These are phyloP conservation scores for Gibbula magus DNA, from an alignment of 2,888 invertebrate species.

Conservation along the genomic window DNA sequence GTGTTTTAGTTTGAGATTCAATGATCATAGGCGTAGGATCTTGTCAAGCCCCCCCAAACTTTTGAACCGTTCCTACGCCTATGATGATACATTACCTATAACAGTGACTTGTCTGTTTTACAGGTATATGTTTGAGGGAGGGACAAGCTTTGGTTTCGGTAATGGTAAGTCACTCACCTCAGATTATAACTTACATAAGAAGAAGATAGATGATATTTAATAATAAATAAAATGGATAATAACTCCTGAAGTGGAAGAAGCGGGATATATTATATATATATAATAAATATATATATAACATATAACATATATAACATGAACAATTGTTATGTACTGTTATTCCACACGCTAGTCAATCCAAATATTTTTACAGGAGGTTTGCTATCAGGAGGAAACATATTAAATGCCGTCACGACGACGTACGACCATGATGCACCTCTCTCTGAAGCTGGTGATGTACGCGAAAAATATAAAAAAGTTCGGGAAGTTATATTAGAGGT, in stretches of 20 bases:
- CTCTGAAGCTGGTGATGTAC: slow-evolving; percentile 89
- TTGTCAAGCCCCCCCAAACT: too few relatives aligned
- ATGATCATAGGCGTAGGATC: too few relatives aligned
- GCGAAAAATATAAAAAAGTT: slow-evolving; percentile 82
- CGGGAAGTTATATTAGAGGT: slow-evolving; percentile 48
- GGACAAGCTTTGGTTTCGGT: slow-evolving; percentile 80
- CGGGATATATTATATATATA: background rate
- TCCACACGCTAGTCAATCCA: background rate
- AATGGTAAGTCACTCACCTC: slow-evolving; percentile 53
- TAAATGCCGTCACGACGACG: slow-evolving; percentile 46
- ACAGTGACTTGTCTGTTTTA: slow-evolving; percentile 76
- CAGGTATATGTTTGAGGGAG: slow-evolving; percentile 90
- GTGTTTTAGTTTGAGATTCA: too few relatives aligned
- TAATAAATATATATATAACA: background rate
- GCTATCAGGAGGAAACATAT: background rate
- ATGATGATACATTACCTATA: background rate
- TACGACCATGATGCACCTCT: slow-evolving; percentile 94
- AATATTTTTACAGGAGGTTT: background rate
- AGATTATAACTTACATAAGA: too few relatives aligned
- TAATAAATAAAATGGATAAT: too few relatives aligned
- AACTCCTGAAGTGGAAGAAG: too few relatives aligned
- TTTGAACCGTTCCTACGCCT: too few relatives aligned
- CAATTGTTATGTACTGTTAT: background rate
- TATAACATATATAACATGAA: background rate
- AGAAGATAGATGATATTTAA: too few relatives aligned